Evolutionary conservation across 2,888 invertebrate species (phyloP).

Genomic region (Dynastes hyllus): DNA sequence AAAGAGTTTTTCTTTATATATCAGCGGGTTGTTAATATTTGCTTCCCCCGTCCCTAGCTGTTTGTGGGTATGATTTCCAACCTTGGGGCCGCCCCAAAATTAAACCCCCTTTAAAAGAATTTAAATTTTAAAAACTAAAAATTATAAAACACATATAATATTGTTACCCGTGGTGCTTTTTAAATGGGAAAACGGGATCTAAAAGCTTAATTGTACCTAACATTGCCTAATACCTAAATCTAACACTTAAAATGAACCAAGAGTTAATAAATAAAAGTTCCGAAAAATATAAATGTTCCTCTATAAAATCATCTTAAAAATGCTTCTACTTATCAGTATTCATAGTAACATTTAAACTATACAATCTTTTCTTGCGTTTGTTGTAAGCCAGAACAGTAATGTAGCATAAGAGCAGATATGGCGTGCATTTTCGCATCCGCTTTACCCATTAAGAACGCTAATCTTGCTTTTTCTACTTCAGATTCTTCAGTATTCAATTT

Average conservation of each 20-base stretch:
- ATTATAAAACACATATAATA: too few species aligned
- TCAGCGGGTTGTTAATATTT: too few species aligned
- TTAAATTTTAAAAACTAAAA: too few species aligned
- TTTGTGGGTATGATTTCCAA: too few species aligned
- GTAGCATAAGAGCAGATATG: slow-evolving; percentile 92
- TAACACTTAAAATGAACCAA: slow-evolving; percentile 32
- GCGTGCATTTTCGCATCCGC: slow-evolving; percentile 93
- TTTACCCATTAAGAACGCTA: slow-evolving; percentile 74
- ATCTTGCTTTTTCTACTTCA: slow-evolving; percentile 70
- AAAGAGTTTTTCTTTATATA: too few species aligned
- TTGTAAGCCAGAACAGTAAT: slow-evolving; percentile 95
- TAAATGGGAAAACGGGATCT: too few species aligned
- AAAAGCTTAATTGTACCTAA: slow-evolving; percentile 27
- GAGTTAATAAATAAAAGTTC: slow-evolving; percentile 17
- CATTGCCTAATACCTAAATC: slow-evolving; percentile 1
- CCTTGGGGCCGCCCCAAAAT: too few species aligned
- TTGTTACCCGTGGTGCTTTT: slow-evolving; percentile 38
- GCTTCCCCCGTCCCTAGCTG: too few species aligned
- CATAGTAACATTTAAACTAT: slow-evolving; percentile 54
- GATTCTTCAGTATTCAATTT: slow-evolving; percentile 69
- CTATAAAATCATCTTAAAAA: slow-evolving; percentile 30
- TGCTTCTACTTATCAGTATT: slow-evolving; percentile 29
- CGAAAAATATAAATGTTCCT: slow-evolving; percentile 5
- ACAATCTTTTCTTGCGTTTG: slow-evolving; percentile 75
- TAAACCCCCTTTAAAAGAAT: too few species aligned